These are phyloP conservation scores for Margarornis squamiger DNA, from an alignment of 2,797 vertebrate genomes.

Conservation along the genomic window DNA sequence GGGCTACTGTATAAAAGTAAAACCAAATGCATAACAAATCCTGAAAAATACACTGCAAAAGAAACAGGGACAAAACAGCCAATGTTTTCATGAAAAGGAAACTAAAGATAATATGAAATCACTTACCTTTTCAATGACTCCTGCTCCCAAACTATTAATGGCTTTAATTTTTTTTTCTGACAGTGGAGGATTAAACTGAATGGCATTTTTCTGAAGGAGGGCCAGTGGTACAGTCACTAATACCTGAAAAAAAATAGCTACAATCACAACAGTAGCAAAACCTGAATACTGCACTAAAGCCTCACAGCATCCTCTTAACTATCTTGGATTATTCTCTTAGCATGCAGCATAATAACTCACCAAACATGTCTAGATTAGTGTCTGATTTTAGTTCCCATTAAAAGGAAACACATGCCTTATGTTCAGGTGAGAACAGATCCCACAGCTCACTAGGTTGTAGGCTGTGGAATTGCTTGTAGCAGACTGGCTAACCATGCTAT, in stretches of 20 bases:
- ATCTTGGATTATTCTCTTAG: neutral
- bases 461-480: neutral
- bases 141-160: conserved; percentile 92
- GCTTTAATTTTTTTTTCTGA: conserved; percentile 96
- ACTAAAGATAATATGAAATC: neutral
- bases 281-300: neutral
- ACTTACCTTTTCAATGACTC: conserved; percentile 93
- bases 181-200: conserved; percentile 89
- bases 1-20: neutral
- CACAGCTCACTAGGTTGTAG: neutral
- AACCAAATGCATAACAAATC: neutral
- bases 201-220: conserved; percentile 89
- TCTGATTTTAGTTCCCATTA: neutral
- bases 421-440: neutral
- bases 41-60: neutral
- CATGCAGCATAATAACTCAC: neutral
- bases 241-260: conserved; percentile 77
- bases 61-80: neutral
- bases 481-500: neutral
- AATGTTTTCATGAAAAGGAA: neutral
- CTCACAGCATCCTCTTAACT: neutral
- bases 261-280: neutral
- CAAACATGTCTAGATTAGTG: neutral
- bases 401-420: neutral
- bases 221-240: conserved; percentile 90